Conservation (phyloP, 2,113 vertebrate species). For the Pterocles burchelli region DNA sequence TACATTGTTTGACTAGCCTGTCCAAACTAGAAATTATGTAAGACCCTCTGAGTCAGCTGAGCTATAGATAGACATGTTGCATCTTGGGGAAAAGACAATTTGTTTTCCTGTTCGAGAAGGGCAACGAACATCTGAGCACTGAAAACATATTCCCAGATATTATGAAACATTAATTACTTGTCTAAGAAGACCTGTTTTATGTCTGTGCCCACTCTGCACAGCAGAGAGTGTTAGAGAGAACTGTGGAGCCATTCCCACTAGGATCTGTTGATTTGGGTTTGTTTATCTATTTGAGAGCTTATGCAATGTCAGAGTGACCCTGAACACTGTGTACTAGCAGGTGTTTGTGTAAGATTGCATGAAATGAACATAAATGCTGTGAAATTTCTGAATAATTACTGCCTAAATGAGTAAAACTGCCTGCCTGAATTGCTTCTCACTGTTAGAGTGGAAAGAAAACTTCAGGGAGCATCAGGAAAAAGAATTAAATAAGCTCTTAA, state of each 20-base stretch:
- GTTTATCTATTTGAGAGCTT: conserved; percentile 1
- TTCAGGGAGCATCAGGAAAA: conserved; percentile 11
- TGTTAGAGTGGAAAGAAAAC: conserved; percentile 3
- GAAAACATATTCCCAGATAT: background rate
- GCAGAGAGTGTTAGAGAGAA: background rate
- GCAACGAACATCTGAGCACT: background rate
- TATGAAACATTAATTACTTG: background rate
- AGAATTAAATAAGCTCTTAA: background rate
- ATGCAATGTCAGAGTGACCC: conserved; percentile 45
- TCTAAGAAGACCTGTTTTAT: background rate
- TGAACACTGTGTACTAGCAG: conserved; percentile 30
- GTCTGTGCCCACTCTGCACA: background rate
- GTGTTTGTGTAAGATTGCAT: conserved; percentile 36
- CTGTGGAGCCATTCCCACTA: background rate
- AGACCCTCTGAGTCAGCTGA: background rate
- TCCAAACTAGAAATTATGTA: background rate
- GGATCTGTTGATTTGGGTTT: background rate
- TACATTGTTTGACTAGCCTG: background rate
- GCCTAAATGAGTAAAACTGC: conserved; percentile 41
- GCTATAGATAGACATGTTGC: background rate
- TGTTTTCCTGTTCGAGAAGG: background rate
- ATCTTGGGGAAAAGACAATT: background rate
- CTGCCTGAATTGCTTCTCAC: conserved; percentile 26
- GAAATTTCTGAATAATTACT: conserved; percentile 59
- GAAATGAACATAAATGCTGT: conserved; percentile 57